Conservation (phyloP, 1,140 invertebrate species). For the Periplaneta americana region DNA sequence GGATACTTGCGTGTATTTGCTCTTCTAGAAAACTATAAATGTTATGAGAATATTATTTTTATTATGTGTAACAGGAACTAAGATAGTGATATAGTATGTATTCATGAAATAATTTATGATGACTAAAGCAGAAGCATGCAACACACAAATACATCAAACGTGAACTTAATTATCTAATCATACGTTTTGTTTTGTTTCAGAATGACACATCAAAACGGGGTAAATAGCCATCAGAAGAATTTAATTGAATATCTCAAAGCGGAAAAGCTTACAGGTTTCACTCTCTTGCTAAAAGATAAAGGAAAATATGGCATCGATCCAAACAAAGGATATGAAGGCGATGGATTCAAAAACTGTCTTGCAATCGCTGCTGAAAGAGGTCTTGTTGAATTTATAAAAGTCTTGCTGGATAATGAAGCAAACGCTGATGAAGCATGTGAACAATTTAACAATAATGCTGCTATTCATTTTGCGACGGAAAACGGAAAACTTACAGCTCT, state of each 20-base stretch:
- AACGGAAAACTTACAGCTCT: neutral
- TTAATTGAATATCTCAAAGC: neutral
- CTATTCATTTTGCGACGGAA: neutral
- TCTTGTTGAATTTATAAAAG: neutral
- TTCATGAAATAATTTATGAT: too few relatives aligned
- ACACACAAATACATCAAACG: too few relatives aligned
- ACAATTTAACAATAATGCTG: neutral
- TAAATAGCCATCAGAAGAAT: neutral
- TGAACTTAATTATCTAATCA: neutral
- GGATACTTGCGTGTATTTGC: too few relatives aligned
- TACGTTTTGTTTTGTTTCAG: neutral
- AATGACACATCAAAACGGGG: neutral
- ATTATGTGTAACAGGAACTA: too few relatives aligned
- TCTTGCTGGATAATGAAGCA: neutral
- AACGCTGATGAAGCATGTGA: neutral
- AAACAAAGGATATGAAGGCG: neutral
- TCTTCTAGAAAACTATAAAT: too few relatives aligned
- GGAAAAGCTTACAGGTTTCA: neutral
- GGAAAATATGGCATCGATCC: neutral
- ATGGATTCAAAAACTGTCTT: neutral
- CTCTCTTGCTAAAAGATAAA: neutral
- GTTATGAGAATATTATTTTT: too few relatives aligned
- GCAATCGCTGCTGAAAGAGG: neutral
- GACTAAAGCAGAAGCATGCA: too few relatives aligned
- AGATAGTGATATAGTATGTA: too few relatives aligned